Evolutionary conservation across 2,797 vertebrate species (phyloP), one percentile per base, ranked within the genome.

Genomic region (Selene dorsalis): DNA sequence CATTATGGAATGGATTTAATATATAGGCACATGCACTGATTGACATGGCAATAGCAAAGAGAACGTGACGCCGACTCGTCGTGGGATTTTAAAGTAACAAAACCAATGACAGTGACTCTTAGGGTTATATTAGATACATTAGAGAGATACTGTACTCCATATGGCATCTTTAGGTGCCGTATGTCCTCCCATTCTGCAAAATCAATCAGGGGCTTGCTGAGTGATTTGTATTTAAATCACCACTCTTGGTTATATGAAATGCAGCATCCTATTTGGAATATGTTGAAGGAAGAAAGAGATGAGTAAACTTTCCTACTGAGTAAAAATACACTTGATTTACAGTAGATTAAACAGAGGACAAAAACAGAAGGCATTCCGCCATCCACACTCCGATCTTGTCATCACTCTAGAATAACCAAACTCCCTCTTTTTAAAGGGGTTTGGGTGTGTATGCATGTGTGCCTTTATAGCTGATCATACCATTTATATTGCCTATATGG

Each of bases 1-100:
- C 6, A 6, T 73, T 71, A 58, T 8, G 3, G 16, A 73, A 77
- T 75, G 65, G 65, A 70, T 64, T 66, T 74, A 71, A 82, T 52
- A 35, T 68, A 57, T 52, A 14, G 77, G 35, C 68, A 11, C 32
- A 17, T 4, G 17, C 4, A 26, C 4, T 16, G 69, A 75, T 20
- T 69, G 68, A 47, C 9, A 9, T 10, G 50, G 39, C 73, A 70
- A 62, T 56, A 72, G 53, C 59, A 79, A n/a, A 22, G 59, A 60
- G 61, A 75, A 17, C 12, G 9, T 30, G 39, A 59, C 64, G 55
- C 16, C 20, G 22, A 61, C 1, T 4, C 24, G 17, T 48, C 32
- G 53, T 70, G 41, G 57, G 48, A 24, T 20, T 38, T 65, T 18
- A 8, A 8, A 47, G 60, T 22, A 30, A 35, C 39, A 65, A 56